phyloP scores from a whole-genome alignment of 2,888 invertebrate genomes.

The Lamellibrachia columna region DNA sequence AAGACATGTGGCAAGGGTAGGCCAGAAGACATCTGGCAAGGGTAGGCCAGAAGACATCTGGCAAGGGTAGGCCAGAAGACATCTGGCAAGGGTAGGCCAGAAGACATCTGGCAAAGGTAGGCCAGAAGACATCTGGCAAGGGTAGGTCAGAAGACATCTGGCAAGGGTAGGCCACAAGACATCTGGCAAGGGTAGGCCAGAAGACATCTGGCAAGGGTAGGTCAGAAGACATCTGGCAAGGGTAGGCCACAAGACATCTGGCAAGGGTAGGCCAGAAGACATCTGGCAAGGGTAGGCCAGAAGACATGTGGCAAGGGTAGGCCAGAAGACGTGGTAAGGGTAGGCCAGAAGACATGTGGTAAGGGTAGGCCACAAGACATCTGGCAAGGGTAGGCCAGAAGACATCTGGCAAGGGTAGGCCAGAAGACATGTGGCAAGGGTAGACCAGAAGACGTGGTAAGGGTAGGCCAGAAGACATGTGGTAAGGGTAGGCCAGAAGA shows the following conservation, averaged over 20 bases:
- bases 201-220: too few relatives aligned
- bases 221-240: too few relatives aligned
- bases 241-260: background rate
- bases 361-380: background rate
- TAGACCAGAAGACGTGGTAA: too few relatives aligned
- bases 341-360: too few relatives aligned
- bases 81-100: background rate
- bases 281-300: too few relatives aligned
- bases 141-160: background rate
- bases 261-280: background rate
- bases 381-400: background rate
- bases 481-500: background rate
- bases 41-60: background rate
- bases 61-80: background rate
- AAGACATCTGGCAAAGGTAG: background rate
- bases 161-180: too few relatives aligned
- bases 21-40: background rate
- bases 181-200: too few relatives aligned
- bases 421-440: too few relatives aligned
- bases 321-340: too few relatives aligned
- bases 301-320: too few relatives aligned
- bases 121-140: background rate
- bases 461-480: background rate
- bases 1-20: background rate
- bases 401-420: too few relatives aligned